phyloP scores from a whole-genome alignment of 92 coral and sea anemone species.

The Siderastrea siderea region DNA sequence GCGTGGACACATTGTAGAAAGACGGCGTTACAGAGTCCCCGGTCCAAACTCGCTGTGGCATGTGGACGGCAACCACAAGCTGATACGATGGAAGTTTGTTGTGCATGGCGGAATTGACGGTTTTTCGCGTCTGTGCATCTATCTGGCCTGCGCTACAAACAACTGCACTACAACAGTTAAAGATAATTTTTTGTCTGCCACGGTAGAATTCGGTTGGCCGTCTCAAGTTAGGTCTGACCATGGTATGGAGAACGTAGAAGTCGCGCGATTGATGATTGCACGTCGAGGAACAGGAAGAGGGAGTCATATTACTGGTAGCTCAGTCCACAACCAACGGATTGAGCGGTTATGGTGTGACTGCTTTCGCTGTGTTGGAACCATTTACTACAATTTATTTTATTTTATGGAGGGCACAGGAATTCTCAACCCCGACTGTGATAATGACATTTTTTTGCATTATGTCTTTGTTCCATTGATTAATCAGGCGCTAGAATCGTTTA shows the following conservation, averaged over 20 bases:
- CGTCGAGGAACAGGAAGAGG: constrained; percentile 55
- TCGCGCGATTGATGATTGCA: constrained; percentile 48
- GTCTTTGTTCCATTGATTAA: too few species aligned
- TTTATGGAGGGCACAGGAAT: neutral
- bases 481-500: neutral
- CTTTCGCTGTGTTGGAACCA: constrained; percentile 43
- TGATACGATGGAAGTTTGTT: constrained; percentile 48
- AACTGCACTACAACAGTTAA: constrained; percentile 30
- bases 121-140: constrained; percentile 51
- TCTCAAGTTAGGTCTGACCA: constrained; percentile 55
- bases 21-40: constrained; percentile 46
- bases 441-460: constrained; percentile 40
- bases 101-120: constrained; percentile 65
- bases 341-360: too few species aligned
- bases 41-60: constrained; percentile 69
- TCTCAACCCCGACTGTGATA: constrained; percentile 42
- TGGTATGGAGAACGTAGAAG: constrained; percentile 44
- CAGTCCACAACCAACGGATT: constrained; percentile 40
- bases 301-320: constrained; percentile 68
- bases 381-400: constrained; percentile 40
- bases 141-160: constrained; percentile 42
- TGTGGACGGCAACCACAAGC: constrained; percentile 65
- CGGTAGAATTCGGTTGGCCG: constrained; percentile 45
- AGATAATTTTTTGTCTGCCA: constrained; percentile 31
- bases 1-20: constrained; percentile 30